Conservation (phyloP, 2,113 vertebrate species). For the Alectura lathami region DNA sequence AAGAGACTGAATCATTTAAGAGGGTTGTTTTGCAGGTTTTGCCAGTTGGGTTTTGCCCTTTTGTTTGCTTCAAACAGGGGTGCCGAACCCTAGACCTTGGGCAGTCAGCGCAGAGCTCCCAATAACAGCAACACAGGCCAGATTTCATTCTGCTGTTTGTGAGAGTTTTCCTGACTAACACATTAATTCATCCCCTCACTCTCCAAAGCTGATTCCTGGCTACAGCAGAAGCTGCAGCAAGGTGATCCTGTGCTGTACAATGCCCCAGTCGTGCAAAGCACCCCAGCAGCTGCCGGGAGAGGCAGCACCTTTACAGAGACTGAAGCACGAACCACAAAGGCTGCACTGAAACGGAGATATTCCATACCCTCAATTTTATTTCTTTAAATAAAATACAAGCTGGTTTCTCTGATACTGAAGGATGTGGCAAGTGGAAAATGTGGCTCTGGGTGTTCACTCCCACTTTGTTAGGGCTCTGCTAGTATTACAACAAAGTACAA, state of each 20-base stretch:
- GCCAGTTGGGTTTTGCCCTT: neutral
- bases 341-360: rapidly evolving
- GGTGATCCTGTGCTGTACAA: neutral
- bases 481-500: neutral
- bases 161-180: rapidly evolving
- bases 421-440: neutral
- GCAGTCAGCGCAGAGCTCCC: neutral
- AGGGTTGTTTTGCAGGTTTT: neutral
- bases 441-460: neutral
- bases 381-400: neutral
- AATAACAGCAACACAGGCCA: neutral
- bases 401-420: neutral
- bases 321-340: neutral
- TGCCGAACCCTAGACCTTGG: neutral
- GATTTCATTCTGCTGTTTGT: neutral
- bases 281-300: neutral
- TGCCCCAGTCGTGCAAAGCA: neutral
- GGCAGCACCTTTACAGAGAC: neutral
- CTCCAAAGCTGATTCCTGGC: neutral
- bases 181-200: neutral
- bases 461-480: neutral
- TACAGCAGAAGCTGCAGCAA: neutral
- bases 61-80: neutral
- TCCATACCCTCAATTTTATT: neutral
- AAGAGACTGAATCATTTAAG: neutral